Percentiles rank a stretch among this genome's conserved stretches.
Conservation (phyloP, 2,113 vertebrate genomes). For the Puffinus mauretanicus region DNA sequence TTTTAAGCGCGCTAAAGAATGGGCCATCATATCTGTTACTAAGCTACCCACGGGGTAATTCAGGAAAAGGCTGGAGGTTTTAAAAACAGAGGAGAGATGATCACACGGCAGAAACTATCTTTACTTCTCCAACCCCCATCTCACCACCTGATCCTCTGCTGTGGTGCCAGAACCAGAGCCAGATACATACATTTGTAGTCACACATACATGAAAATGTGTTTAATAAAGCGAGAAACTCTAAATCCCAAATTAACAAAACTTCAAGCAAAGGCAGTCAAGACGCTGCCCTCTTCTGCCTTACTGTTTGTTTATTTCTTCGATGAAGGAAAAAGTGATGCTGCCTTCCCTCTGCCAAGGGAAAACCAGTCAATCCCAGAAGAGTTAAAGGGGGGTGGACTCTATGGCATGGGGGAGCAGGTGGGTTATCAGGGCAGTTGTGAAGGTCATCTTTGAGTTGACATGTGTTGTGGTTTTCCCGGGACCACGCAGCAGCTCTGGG, state of each 20-base stretch:
- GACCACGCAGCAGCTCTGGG: not conserved
- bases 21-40: not conserved
- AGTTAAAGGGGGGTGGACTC: not conserved
- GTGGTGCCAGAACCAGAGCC: not conserved
- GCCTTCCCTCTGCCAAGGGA: not conserved
- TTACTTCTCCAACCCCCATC: slow-evolving; percentile 5
- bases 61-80: not conserved
- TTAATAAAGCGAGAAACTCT: not conserved
- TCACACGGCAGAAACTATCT: slow-evolving; percentile 18
- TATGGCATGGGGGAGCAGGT: not conserved
- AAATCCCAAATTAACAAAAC: not conserved
- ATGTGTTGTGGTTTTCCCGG: rapidly evolving
- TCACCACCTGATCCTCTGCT: not conserved
- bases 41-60: not conserved
- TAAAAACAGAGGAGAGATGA: slow-evolving; percentile 18
- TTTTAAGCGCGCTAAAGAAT: not conserved
- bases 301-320: not conserved
- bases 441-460: not conserved
- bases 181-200: not conserved
- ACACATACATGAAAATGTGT: not conserved
- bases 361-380: not conserved
- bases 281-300: not conserved
- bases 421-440: not conserved
- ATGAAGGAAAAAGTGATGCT: not conserved
- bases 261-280: not conserved